A percentile compares a stretch with the other conserved stretches of the same genome.
Evolutionary conservation across 2,797 vertebrate genomes (phyloP).

Genomic region (Pantherophis vulpinus): DNA sequence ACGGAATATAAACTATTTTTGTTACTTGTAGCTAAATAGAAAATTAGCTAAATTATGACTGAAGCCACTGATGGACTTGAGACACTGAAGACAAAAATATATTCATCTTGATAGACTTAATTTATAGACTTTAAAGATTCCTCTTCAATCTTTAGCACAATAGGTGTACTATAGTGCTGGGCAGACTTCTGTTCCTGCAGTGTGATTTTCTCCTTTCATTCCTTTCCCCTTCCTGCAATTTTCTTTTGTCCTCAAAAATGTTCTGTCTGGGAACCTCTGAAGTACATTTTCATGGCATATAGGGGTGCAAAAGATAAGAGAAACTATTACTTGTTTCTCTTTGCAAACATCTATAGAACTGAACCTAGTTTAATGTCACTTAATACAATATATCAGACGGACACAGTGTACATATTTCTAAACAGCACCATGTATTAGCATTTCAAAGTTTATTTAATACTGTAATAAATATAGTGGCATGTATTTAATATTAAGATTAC

Average conservation of each 20-base stretch:
- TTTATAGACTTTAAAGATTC: not conserved
- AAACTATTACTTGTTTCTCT: not conserved
- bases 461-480: not conserved
- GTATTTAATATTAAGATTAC: not conserved
- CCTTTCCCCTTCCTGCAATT: not conserved
- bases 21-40: not conserved
- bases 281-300: not conserved
- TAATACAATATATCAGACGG: not conserved
- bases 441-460: not conserved
- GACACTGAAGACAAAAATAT: not conserved
- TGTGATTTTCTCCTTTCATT: not conserved
- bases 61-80: not conserved
- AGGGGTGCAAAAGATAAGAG: not conserved
- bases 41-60: not conserved
- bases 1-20: not conserved
- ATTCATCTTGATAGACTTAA: not conserved
- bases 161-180: not conserved
- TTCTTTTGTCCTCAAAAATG: not conserved
- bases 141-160: not conserved
- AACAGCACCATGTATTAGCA: not conserved
- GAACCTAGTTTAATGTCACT: not conserved
- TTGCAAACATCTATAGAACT: not conserved
- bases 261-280: not conserved
- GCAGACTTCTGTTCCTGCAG: not conserved
- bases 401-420: not conserved